A percentile compares a stretch with the other conserved stretches of the same genome.
Evolutionary conservation across 2,113 vertebrate species (phyloP).

Genomic region (Gymnogyps californianus): DNA sequence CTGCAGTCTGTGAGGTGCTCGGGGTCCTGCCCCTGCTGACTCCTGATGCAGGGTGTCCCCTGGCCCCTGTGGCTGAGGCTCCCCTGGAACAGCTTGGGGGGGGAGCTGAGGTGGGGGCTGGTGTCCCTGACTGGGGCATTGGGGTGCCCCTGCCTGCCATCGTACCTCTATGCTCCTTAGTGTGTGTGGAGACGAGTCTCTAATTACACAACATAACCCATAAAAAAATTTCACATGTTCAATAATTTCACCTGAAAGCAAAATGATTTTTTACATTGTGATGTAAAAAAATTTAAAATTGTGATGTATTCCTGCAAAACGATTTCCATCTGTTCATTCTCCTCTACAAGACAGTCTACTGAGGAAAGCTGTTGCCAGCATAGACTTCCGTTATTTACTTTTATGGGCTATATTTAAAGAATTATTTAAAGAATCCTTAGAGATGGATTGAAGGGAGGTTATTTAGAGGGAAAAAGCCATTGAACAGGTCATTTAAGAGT

Average conservation of each 20-base stretch:
- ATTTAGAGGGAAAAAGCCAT: background rate
- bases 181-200: background rate
- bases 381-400: background rate
- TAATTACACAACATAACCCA: background rate
- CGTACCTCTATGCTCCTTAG: background rate
- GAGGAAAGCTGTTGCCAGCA: background rate
- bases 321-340: background rate
- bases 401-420: background rate
- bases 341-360: background rate
- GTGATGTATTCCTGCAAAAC: background rate
- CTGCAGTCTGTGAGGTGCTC: background rate
- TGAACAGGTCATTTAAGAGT: background rate
- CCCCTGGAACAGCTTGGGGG: background rate
- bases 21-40: too few relatives aligned
- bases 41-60: background rate
- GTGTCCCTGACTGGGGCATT: background rate
- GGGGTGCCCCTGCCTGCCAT: too few relatives aligned
- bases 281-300: too few relatives aligned
- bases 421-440: background rate
- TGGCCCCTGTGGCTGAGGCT: background rate
- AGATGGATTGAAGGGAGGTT: background rate
- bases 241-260: background rate
- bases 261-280: background rate
- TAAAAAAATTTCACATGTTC: background rate
- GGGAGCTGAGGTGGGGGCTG: rapidly evolving